Percentiles rank a stretch among this genome's conserved stretches.
phyloP scores from a whole-genome alignment of 1,140 invertebrate species.

The Ceratina calcarata region DNA sequence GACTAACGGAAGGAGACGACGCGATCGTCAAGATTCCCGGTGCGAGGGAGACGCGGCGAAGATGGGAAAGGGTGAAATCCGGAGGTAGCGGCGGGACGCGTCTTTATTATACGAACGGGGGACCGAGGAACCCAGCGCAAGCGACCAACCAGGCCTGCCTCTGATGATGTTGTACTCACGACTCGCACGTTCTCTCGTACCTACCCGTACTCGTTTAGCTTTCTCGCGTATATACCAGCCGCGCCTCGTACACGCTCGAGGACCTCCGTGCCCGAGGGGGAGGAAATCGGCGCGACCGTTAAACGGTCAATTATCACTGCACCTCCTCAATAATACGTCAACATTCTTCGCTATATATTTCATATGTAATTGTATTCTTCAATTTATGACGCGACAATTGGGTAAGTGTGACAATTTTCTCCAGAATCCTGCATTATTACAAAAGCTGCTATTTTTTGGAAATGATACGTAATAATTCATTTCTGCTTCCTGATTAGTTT shows the following conservation, averaged over 20 bases:
- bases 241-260: constrained; percentile 32
- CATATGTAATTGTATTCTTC: no score
- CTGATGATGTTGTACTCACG: constrained; percentile 77
- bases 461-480: no score
- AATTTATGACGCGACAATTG: no score
- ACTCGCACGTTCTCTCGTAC: constrained; percentile 69
- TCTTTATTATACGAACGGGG: constrained; percentile 78
- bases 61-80: constrained; percentile 42
- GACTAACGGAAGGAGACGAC: neutral
- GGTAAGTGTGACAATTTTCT: no score
- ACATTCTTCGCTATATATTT: no score
- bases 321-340: neutral
- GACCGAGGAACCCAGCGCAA: constrained; percentile 68
- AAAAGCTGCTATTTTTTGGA: no score
- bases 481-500: no score
- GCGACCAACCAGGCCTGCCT: constrained; percentile 65
- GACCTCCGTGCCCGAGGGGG: constrained; percentile 38
- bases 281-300: constrained; percentile 63
- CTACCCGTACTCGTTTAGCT: constrained; percentile 70
- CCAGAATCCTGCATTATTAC: no score
- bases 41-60: constrained; percentile 6
- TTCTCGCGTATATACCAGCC: constrained; percentile 56
- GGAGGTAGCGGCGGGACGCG: constrained; percentile 72
- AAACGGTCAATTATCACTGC: constrained; percentile 63
- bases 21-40: no score